Conservation (phyloP, 2,113 vertebrate genomes). For the Ailuropoda melanoleuca region DNA sequence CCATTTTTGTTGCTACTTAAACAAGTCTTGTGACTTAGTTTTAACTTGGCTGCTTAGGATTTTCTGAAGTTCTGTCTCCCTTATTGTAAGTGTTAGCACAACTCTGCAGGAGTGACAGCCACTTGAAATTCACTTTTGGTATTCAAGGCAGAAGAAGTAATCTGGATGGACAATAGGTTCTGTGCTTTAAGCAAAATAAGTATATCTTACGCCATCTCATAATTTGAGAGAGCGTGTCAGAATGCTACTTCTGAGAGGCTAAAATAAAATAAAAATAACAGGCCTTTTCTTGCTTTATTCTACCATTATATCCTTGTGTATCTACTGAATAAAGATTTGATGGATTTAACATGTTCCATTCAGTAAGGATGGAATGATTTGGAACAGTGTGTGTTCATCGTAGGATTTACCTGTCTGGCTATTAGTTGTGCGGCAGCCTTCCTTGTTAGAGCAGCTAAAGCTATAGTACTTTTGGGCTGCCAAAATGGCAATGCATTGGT, state of each 20-base stretch:
- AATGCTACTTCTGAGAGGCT: neutral
- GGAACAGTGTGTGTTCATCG: neutral
- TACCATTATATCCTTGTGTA: neutral
- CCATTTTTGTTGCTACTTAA: slow-evolving; percentile 40
- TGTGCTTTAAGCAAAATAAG: slow-evolving; percentile 56
- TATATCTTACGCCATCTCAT: neutral
- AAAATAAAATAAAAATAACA: slow-evolving; percentile 13
- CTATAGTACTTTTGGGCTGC: neutral
- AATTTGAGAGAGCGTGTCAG: neutral
- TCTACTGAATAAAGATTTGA: neutral
- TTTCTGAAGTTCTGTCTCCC: slow-evolving; percentile 45
- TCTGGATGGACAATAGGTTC: slow-evolving; percentile 44
- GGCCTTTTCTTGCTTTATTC: neutral
- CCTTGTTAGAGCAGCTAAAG: neutral
- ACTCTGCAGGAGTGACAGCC: slow-evolving; percentile 43
- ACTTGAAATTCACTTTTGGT: slow-evolving; percentile 46
- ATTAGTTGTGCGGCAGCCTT: neutral
- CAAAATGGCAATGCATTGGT: neutral
- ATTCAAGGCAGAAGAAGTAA: slow-evolving; percentile 37
- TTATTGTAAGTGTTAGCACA: slow-evolving; percentile 36
- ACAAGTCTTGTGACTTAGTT: slow-evolving; percentile 28
- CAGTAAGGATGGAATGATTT: slow-evolving; percentile 24
- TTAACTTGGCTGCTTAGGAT: slow-evolving; percentile 20
- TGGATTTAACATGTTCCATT: slow-evolving; percentile 17
- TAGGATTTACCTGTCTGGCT: neutral